Conservation (phyloP, 2,797 vertebrate species). For the Tinamus major region DNA sequence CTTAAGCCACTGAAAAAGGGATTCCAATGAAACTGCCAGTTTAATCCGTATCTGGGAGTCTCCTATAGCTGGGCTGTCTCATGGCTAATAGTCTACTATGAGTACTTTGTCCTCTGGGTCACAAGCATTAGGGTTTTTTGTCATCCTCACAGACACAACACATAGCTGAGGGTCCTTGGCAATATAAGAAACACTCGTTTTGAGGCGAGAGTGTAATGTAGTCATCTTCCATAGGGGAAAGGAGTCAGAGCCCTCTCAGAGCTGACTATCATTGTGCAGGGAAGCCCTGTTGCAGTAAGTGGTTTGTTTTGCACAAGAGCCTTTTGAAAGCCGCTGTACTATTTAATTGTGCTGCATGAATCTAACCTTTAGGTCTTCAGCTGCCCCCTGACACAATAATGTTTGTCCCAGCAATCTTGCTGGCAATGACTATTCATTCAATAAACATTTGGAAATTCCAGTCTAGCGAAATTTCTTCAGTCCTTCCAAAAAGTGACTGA, state of each 20-base stretch:
- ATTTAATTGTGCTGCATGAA: neutral
- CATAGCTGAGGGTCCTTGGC: neutral
- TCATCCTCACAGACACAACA: neutral
- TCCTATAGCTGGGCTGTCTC: neutral
- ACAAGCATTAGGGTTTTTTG: neutral
- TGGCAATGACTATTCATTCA: neutral
- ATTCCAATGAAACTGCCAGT: neutral
- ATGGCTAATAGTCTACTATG: neutral
- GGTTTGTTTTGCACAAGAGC: slow-evolving; percentile 42
- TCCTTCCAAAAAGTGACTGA: slow-evolving; percentile 38
- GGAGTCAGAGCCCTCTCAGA: neutral
- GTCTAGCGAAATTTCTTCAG: slow-evolving; percentile 34
- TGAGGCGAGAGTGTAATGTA: neutral
- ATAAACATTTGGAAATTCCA: slow-evolving; percentile 33
- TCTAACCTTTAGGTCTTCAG: slow-evolving; percentile 35
- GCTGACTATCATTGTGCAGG: neutral
- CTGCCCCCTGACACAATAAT: neutral
- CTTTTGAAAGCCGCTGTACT: slow-evolving; percentile 25
- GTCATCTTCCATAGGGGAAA: neutral
- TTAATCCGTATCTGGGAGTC: neutral
- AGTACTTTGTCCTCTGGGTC: neutral
- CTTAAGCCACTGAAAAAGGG: neutral
- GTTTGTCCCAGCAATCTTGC: slow-evolving; percentile 7
- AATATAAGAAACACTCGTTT: neutral
- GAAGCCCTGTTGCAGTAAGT: slow-evolving; percentile 5